Conservation (phyloP, 2,113 vertebrate species). For the Phalacrocorax brasilianus region DNA sequence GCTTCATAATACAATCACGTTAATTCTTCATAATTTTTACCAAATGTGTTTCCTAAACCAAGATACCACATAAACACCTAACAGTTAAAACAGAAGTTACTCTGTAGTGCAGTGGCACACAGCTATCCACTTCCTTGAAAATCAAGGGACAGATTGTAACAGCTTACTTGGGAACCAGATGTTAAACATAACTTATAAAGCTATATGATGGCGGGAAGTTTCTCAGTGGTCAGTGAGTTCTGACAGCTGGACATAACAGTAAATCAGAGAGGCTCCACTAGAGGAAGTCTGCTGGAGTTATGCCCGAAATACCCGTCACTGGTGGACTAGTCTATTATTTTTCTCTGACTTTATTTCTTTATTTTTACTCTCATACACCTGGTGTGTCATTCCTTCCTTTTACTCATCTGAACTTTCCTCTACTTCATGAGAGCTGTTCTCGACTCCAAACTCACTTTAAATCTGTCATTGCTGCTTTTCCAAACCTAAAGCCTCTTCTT, state of each 20-base stretch:
- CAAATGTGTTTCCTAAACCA: not conserved
- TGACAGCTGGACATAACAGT: not conserved
- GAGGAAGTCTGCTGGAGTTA: not conserved
- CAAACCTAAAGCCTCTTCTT: not conserved
- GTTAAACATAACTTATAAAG: not conserved
- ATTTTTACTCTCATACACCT: not conserved
- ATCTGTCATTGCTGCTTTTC: not conserved
- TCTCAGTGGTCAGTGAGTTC: not conserved
- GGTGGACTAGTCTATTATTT: not conserved
- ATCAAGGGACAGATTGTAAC: not conserved
- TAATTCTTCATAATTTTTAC: not conserved
- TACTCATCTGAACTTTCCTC: not conserved
- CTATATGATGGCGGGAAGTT: not conserved
- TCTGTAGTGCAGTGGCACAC: not conserved
- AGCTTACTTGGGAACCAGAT: not conserved
- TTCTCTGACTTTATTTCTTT: not conserved
- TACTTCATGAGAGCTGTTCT: not conserved
- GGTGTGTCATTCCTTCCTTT: not conserved
- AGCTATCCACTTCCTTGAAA: not conserved
- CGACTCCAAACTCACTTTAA: not conserved
- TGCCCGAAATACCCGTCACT: not conserved
- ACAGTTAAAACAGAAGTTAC: not conserved
- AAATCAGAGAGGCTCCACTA: not conserved
- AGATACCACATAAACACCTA: not conserved
- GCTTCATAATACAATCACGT: not conserved